Percentiles rank a stretch among this genome's conserved stretches.
phyloP scores from a whole-genome alignment of 2,113 vertebrate genomes.

The Etheostoma spectabile region DNA sequence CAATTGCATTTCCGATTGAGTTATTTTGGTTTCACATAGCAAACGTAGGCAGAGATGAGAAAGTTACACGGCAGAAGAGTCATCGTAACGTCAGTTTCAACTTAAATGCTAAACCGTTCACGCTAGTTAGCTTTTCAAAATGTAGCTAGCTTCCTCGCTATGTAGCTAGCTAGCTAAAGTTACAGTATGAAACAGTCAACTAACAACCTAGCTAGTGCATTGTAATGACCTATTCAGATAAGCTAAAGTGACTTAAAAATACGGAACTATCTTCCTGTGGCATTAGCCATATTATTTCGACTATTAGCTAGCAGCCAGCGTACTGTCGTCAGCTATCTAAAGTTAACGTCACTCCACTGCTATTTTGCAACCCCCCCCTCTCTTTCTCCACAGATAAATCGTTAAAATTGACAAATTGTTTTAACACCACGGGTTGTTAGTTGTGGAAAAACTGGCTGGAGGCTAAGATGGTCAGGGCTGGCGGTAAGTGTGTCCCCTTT shows the following conservation, averaged over 20 bases:
- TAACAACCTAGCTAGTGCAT: accelerated
- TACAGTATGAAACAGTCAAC: not conserved
- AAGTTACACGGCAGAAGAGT: not conserved
- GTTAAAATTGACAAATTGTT: not conserved
- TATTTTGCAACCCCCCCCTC: no score
- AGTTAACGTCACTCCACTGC: not conserved
- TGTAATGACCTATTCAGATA: not conserved
- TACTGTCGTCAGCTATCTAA: not conserved
- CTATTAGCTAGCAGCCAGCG: not conserved
- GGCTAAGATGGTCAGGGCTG: constrained; percentile 67
- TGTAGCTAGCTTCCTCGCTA: not conserved
- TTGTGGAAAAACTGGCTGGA: not conserved
- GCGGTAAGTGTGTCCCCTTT: constrained; percentile 34
- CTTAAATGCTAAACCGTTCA: not conserved
- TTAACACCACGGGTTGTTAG: not conserved
- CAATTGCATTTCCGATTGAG: accelerated
- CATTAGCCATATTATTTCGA: not conserved
- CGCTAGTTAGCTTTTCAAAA: not conserved
- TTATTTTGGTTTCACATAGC: not conserved
- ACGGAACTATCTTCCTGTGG: not conserved
- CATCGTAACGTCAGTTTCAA: not conserved
- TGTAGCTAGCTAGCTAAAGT: not conserved
- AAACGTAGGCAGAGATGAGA: not conserved
- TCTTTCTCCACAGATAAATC: no score
- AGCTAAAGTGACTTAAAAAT: not conserved